Evolutionary conservation across 2,797 vertebrate genomes (phyloP).

Genomic region (Epinephelus coioides): DNA sequence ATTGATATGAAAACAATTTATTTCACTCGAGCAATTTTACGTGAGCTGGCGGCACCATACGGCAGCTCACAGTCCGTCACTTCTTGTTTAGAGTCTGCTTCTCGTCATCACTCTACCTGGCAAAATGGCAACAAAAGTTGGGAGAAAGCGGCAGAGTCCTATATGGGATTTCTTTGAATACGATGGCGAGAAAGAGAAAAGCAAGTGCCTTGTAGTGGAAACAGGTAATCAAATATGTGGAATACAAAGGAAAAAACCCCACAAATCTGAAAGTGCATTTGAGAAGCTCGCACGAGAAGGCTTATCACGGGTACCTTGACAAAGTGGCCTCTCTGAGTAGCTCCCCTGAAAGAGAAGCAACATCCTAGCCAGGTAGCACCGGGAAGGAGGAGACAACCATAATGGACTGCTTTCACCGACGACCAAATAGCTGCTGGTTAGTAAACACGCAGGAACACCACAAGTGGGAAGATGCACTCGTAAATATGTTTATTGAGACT

Average conservation of each 20-base stretch:
- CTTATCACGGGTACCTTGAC: neutral
- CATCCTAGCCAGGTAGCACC: neutral
- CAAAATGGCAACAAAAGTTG: neutral
- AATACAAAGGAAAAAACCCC: neutral
- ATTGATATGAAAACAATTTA: neutral
- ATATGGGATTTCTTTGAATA: constrained; percentile 7
- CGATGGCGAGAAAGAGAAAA: neutral
- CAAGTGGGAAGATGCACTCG: neutral
- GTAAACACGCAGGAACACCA: neutral
- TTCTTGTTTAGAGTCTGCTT: too few species aligned
- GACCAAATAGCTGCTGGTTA: neutral
- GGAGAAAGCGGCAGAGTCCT: neutral
- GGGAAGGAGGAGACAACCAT: neutral
- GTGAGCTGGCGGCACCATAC: neutral
- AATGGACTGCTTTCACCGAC: neutral
- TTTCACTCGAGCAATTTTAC: neutral
- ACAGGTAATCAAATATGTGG: constrained; percentile 7
- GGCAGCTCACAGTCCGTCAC: neutral
- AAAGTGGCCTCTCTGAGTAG: neutral
- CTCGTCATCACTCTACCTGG: too few species aligned
- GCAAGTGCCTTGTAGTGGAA: constrained; percentile 17
- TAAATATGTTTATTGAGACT: neutral
- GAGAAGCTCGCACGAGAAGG: neutral
- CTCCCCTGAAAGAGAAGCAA: neutral
- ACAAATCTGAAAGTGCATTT: neutral